Evolutionary conservation across 2,888 invertebrate genomes (phyloP).

Genomic region (Anoncus sp.): DNA sequence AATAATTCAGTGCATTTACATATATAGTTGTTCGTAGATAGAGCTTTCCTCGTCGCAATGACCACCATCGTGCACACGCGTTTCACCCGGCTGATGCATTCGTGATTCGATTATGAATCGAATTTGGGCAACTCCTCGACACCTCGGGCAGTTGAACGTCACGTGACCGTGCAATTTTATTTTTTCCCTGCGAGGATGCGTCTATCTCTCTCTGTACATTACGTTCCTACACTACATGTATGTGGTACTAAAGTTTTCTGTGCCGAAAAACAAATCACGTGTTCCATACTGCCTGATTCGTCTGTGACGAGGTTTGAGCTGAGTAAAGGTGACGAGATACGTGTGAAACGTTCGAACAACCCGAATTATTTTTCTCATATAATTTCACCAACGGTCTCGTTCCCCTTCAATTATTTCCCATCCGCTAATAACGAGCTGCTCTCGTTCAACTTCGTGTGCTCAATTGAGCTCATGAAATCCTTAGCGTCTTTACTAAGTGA

Average conservation of each 20-base stretch:
- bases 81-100: constrained; percentile 28
- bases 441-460: constrained; percentile 4
- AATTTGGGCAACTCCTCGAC: constrained; percentile 48
- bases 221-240: constrained; percentile 12
- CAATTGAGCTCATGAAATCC: constrained; percentile 40
- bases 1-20: constrained; percentile 55
- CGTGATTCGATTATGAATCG: constrained; percentile 52
- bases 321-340: background rate
- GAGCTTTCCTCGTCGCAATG: constrained; percentile 23
- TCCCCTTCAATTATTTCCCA: constrained; percentile 15
- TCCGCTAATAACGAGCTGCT: constrained; percentile 18
- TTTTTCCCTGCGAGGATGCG: constrained; percentile 11
- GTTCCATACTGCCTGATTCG: constrained; percentile 4
- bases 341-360: constrained; percentile 4
- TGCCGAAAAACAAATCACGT: background rate
- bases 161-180: constrained; percentile 34
- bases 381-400: background rate
- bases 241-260: background rate
- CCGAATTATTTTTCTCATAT: constrained; percentile 8
- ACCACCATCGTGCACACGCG: constrained; percentile 22
- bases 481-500: constrained; percentile 9
- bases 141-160: constrained; percentile 34
- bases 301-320: background rate
- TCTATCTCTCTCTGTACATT: constrained; percentile 28
- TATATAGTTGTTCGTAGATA: constrained; percentile 25